A percentile compares a stretch with the other conserved stretches of the same genome.
These are phyloP conservation scores for Anhinga anhinga DNA, from an alignment of 2,113 vertebrate genomes.

Conservation along the genomic window DNA sequence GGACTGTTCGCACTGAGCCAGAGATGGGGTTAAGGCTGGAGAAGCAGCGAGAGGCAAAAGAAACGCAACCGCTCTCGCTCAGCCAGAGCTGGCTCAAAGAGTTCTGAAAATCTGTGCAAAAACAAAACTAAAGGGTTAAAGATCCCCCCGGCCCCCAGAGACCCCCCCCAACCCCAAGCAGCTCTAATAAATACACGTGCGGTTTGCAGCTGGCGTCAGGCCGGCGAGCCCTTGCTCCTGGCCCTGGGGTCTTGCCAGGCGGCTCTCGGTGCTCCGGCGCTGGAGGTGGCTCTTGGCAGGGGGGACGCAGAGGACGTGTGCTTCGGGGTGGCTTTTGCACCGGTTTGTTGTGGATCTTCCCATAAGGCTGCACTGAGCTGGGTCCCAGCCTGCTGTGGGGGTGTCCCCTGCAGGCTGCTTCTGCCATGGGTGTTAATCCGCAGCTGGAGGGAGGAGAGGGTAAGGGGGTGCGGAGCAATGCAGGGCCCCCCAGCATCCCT, in stretches of 20 bases:
- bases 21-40: slow-evolving; percentile 33
- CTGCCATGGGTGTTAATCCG: background rate
- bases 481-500: accelerated
- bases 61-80: background rate
- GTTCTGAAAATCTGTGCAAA: slow-evolving; percentile 47
- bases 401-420: background rate
- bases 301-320: background rate
- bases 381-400: background rate
- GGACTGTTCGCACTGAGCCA: accelerated
- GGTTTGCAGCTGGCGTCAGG: background rate
- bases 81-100: background rate
- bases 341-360: background rate
- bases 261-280: background rate
- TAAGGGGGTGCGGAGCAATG: background rate
- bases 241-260: accelerated
- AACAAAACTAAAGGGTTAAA: slow-evolving; percentile 47
- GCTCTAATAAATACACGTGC: slow-evolving; percentile 12
- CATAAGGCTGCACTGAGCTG: background rate
- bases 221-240: background rate
- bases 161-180: background rate
- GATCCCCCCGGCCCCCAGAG: background rate
- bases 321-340: background rate
- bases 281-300: background rate
- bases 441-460: background rate
- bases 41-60: background rate